Conservation (phyloP, 1,140 invertebrate genomes). For the Drosophila mauritiana region DNA sequence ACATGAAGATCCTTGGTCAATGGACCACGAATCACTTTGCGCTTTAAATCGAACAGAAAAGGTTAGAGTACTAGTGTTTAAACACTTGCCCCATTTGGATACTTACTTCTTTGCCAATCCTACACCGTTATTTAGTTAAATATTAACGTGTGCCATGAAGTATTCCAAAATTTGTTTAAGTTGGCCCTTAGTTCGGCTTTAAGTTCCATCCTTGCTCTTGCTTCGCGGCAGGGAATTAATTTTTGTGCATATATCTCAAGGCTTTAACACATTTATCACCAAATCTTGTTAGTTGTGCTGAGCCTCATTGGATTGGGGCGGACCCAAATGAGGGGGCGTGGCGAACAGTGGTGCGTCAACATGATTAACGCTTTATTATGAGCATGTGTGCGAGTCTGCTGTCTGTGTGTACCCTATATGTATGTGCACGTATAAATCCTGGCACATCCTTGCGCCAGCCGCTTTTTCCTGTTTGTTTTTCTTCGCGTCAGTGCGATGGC, state of each 20-base stretch:
- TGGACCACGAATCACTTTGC: background rate
- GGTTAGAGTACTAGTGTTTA: background rate
- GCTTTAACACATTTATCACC: conserved; percentile 53
- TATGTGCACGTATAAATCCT: background rate
- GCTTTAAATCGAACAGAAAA: background rate
- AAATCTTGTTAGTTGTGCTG: conserved; percentile 44
- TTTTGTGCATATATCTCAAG: conserved; percentile 61
- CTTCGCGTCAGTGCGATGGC: conserved; percentile 34
- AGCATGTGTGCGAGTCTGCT: conserved; percentile 22
- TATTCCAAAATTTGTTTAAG: background rate
- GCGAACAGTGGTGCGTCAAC: conserved; percentile 56
- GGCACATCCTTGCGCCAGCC: conserved; percentile 10
- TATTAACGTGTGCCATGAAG: too few species aligned
- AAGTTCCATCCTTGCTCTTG: background rate
- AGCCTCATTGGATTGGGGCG: conserved; percentile 11
- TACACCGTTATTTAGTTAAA: too few species aligned
- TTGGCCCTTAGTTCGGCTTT: background rate
- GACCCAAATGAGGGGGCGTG: background rate
- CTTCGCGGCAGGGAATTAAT: conserved; percentile 46
- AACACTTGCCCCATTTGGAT: background rate
- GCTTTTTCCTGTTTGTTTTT: conserved; percentile 23
- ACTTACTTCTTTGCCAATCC: background rate
- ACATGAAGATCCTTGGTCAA: conserved; percentile 25
- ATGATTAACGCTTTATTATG: conserved; percentile 73
- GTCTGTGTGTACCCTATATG: background rate